A percentile compares a stretch with the other conserved stretches of the same genome.
phyloP scores from a whole-genome alignment of 2,113 vertebrate genomes.

The Cettia cetti region DNA sequence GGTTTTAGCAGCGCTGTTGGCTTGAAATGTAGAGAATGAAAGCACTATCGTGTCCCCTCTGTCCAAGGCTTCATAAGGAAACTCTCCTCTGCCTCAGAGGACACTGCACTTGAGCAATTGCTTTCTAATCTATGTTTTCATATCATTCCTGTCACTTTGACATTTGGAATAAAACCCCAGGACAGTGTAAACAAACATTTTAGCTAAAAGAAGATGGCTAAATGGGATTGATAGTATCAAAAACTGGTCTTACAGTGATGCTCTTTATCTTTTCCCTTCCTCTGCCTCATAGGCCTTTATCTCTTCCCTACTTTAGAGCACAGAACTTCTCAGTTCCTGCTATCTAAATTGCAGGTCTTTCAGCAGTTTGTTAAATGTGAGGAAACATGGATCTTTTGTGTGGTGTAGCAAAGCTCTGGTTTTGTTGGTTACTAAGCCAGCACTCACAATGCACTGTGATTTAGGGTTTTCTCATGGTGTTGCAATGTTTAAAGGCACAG shows the following conservation, averaged over 20 bases:
- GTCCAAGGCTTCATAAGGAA: neutral
- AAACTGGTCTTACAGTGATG: neutral
- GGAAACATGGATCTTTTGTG: constrained; percentile 34
- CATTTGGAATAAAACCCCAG: constrained; percentile 15
- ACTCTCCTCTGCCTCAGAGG: neutral
- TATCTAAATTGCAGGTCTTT: constrained; percentile 40
- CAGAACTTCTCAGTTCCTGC: constrained; percentile 1
- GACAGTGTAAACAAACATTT: constrained; percentile 26
- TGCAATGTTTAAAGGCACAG: neutral
- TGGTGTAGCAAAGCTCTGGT: neutral
- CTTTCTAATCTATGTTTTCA: constrained; percentile 32
- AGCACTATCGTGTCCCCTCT: neutral
- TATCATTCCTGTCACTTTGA: neutral
- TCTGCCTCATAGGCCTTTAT: constrained; percentile 17
- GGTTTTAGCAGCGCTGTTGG: neutral
- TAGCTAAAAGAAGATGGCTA: constrained; percentile 8
- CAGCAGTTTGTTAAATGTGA: neutral
- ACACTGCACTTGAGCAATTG: neutral
- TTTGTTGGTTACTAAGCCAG: neutral
- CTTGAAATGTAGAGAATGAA: neutral
- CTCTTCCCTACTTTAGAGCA: neutral
- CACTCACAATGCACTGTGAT: neutral
- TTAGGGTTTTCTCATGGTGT: neutral
- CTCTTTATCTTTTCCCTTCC: constrained; percentile 20
- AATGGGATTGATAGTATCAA: constrained; percentile 27